A percentile compares a stretch with the other conserved stretches of the same genome.
phyloP scores from a whole-genome alignment of 2,797 vertebrate species.

The Bradypus variegatus region DNA sequence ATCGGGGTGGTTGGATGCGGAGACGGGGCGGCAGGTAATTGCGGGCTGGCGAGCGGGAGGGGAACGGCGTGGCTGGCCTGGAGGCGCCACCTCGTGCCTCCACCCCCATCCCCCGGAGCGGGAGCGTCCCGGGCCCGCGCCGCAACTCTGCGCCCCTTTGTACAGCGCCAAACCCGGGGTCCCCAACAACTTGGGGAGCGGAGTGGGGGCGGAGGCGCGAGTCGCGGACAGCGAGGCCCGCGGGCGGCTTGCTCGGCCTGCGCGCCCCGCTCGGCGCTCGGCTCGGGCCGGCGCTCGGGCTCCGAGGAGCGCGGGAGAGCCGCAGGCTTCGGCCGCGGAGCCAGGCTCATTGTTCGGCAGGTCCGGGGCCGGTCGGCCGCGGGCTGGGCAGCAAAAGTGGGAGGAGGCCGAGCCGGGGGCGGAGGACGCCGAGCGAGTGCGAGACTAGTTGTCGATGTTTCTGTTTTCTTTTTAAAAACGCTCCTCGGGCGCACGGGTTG shows the following conservation, averaged over 20 bases:
- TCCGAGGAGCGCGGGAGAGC: slow-evolving; percentile 24
- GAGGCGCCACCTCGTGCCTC: slow-evolving; percentile 52
- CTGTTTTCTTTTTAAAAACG: slow-evolving; percentile 28
- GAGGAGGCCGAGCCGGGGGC: slow-evolving; percentile 45
- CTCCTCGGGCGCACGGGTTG: not conserved
- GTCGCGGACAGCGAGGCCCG: slow-evolving; percentile 46
- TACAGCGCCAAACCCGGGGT: not conserved
- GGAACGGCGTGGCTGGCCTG: slow-evolving; percentile 71
- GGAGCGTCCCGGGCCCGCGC: not conserved
- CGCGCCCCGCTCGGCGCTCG: not conserved
- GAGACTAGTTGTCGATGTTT: slow-evolving; percentile 27
- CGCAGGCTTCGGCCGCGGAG: slow-evolving; percentile 17
- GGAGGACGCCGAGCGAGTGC: not conserved
- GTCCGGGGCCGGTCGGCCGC: slow-evolving; percentile 10
- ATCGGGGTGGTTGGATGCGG: slow-evolving; percentile 86
- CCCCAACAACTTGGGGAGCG: slow-evolving; percentile 54
- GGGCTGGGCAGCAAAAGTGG: slow-evolving; percentile 42
- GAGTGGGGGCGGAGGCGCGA: slow-evolving; percentile 24
- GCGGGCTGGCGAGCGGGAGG: slow-evolving; percentile 70
- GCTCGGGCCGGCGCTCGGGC: not conserved
- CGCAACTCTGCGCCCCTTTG: slow-evolving; percentile 48
- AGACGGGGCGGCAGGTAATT: slow-evolving; percentile 81
- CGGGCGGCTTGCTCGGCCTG: slow-evolving; percentile 53
- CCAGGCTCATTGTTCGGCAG: slow-evolving; percentile 59
- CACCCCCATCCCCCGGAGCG: not conserved